Percentiles rank a stretch among this genome's conserved stretches.
phyloP scores from a whole-genome alignment of 2,888 invertebrate genomes.

The Yponomeuta malinellus region DNA sequence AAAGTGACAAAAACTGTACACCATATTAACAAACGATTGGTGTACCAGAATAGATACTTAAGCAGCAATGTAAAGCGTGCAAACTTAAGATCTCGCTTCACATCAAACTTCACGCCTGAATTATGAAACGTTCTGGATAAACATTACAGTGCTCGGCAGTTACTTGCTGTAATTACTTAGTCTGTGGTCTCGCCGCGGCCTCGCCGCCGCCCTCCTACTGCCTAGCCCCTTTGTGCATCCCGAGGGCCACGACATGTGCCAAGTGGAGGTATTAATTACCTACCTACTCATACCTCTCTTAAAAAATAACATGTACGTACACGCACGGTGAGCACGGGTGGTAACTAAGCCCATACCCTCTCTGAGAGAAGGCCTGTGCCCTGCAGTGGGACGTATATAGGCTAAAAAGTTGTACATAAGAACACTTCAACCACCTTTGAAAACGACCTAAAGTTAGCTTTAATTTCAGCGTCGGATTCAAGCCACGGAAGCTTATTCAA shows the following conservation, averaged over 20 bases:
- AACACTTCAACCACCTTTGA: too few relatives aligned
- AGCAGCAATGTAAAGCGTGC: too few relatives aligned
- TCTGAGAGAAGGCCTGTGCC: too few relatives aligned
- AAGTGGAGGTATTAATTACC: constrained; percentile 26
- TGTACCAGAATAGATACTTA: too few relatives aligned
- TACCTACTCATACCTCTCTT: not conserved
- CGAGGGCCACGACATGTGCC: constrained; percentile 47
- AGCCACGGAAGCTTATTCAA: not conserved
- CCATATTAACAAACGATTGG: too few relatives aligned
- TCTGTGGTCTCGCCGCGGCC: constrained; percentile 33
- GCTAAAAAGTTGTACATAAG: too few relatives aligned
- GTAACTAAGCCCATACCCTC: too few relatives aligned
- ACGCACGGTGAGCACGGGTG: too few relatives aligned
- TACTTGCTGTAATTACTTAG: constrained; percentile 43
- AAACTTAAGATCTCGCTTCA: not conserved
- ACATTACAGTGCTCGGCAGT: constrained; percentile 37
- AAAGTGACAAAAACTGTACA: too few relatives aligned
- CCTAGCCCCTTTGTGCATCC: constrained; percentile 32
- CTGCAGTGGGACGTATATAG: too few relatives aligned
- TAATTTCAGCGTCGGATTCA: too few relatives aligned
- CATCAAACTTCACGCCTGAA: not conserved
- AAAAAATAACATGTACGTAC: not conserved
- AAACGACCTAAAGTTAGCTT: too few relatives aligned
- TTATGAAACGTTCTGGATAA: constrained; percentile 26
- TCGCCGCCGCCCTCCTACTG: constrained; percentile 45